Evolutionary conservation across 1,140 invertebrate genomes (phyloP).

Genomic region (Paracyclopina nana): DNA sequence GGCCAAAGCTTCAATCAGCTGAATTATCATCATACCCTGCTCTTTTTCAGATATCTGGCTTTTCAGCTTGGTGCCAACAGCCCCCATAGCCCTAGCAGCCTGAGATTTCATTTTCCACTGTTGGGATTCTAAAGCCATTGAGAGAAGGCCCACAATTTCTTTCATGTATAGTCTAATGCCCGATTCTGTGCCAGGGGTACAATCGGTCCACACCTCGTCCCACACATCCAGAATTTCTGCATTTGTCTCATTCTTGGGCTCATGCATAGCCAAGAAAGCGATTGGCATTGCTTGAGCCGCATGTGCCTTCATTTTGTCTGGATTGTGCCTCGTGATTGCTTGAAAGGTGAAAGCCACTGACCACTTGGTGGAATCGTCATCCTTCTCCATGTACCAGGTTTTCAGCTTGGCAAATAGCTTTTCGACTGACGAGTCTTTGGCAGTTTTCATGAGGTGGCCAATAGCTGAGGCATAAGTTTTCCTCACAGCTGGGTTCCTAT

Average conservation of each 20-base stretch:
- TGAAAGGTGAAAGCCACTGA: conserved; percentile 56
- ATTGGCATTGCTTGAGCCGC: conserved; percentile 54
- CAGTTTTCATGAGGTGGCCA: conserved; percentile 59
- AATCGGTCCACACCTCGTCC: conserved; percentile 72
- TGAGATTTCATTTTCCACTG: conserved; percentile 71
- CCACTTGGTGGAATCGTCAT: conserved; percentile 46
- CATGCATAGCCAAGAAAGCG: conserved; percentile 73
- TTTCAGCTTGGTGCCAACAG: conserved; percentile 51
- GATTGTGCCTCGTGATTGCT: conserved; percentile 56
- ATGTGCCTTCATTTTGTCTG: conserved; percentile 58
- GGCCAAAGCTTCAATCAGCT: conserved; percentile 45
- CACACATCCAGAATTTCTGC: conserved; percentile 35
- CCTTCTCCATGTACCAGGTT: conserved; percentile 52
- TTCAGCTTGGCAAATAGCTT: conserved; percentile 61
- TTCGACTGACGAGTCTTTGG: conserved; percentile 66
- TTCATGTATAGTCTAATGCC: conserved; percentile 53
- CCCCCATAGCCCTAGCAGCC: conserved; percentile 55
- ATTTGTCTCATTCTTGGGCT: conserved; percentile 32
- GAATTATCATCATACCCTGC: conserved; percentile 40
- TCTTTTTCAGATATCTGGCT: conserved; percentile 40
- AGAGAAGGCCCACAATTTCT: conserved; percentile 46
- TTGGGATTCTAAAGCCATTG: conserved; percentile 46
- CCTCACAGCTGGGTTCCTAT: conserved; percentile 56
- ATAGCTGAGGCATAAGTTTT: conserved; percentile 62
- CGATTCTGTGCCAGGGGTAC: conserved; percentile 58